Evolutionary conservation across 2,888 invertebrate species (phyloP), one percentile per base, ranked within the genome.

Genomic region (Caradrina kadenii): DNA sequence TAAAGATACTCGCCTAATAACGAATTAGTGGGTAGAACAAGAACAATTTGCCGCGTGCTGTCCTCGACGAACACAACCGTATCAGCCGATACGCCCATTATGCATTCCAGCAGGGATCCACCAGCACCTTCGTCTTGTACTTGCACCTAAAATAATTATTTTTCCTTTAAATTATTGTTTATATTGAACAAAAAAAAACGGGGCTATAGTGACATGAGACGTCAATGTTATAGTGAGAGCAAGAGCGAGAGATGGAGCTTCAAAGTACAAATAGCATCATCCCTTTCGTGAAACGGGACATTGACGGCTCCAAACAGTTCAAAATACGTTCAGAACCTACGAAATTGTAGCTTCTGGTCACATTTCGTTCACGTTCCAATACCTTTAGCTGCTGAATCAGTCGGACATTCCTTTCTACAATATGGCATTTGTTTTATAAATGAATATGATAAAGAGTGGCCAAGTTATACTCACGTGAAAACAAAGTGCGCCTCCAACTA

Each of bases 21-120:
- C 13, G 98, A 97, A 81, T 97, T 97, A 82, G 98, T 98, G 0
- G 99, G 98, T 21, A 98, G 96, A 13, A 98, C 98, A 83, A 99
- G 98, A 42, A 99, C 97, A 53, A 98, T 97, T 89, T 98, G 98
- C 56, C 98, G 96, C 0, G 98, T 97, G 73, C 96, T 96, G 86
- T 98, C 98, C 90, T 99, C 99, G 56, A 99, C 97, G 17, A 99
- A 94, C 31, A 99, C 98, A 61, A 99, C 95, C 0, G 98, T 98
- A 88, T 99, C 99, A 0, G 97, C 97, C 5, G 99, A 99, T 68
- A 99, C 97, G 0, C 98, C 99, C 87, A 99, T 96, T 79, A 98
- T 97, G 88, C 98, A 98, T 81, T 98, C 98, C 22, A 98, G 96
- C 58, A 96, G 93, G 0, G 89, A 79, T 0, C 96, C 96, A 17